A percentile compares a stretch with the other conserved stretches of the same genome.
Evolutionary conservation across 2,113 vertebrate species (phyloP).

Genomic region (Phalacrocorax aristotelis): DNA sequence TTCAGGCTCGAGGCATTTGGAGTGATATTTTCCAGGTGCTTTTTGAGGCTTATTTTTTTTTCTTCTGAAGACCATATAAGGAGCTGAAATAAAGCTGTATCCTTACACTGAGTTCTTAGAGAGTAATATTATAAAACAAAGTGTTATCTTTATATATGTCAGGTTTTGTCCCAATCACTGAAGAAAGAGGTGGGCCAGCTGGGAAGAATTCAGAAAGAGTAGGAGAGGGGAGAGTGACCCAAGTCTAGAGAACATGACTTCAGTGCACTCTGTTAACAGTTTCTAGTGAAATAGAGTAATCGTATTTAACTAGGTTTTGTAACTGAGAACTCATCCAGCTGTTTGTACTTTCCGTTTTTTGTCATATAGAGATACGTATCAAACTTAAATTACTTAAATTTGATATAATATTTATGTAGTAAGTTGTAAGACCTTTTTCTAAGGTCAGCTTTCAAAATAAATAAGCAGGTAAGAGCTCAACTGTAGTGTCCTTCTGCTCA

Average conservation of each 20-base stretch:
- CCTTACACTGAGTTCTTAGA: neutral
- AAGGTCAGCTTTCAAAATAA: neutral
- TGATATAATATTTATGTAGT: neutral
- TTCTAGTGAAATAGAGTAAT: neutral
- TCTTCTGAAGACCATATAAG: neutral
- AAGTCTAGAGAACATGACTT: neutral
- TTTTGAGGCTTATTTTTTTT: neutral
- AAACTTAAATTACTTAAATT: neutral
- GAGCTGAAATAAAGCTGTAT: neutral
- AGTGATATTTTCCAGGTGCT: neutral
- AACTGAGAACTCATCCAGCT: neutral
- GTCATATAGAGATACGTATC: neutral
- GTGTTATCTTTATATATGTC: neutral
- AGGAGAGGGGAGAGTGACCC: neutral
- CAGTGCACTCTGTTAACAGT: neutral
- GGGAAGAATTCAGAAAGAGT: neutral
- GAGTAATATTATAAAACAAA: neutral
- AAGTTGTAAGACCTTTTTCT: neutral
- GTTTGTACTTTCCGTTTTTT: neutral
- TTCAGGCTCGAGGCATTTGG: neutral
- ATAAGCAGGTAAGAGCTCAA: neutral
- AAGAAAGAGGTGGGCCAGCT: neutral
- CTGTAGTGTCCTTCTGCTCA: too few relatives aligned
- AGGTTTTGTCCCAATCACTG: neutral
- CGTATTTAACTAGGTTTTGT: neutral